Percentiles rank a stretch among this genome's conserved stretches.
Evolutionary conservation across 2,888 invertebrate species (phyloP).

Genomic region (Ctena decussata): DNA sequence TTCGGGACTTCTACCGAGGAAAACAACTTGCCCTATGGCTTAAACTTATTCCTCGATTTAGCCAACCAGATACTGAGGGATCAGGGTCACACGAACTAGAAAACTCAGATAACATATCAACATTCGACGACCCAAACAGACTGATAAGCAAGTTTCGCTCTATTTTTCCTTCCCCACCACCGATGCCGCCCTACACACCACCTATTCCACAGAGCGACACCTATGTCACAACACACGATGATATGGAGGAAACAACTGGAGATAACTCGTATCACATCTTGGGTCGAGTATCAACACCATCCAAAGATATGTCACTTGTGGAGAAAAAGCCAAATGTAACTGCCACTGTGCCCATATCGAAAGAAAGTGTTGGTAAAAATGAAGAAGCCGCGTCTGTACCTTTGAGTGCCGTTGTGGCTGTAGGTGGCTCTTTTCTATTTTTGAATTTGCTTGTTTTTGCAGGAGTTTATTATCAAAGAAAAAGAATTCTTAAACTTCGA

Average conservation of each 20-base stretch:
- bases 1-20: constrained; percentile 97
- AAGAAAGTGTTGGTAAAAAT: constrained; percentile 6
- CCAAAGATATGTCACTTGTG: neutral
- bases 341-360: neutral
- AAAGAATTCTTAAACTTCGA: constrained; percentile 80
- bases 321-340: neutral
- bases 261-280: neutral
- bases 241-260: constrained; percentile 11
- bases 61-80: constrained; percentile 94
- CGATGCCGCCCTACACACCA: constrained; percentile 73
- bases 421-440: constrained; percentile 96
- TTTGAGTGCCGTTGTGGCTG: constrained; percentile 91
- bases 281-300: neutral
- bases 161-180: constrained; percentile 81
- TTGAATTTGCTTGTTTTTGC: constrained; percentile 97
- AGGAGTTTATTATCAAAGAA: constrained; percentile 95
- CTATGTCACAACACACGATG: constrained; percentile 9
- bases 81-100: constrained; percentile 93
- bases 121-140: constrained; percentile 94
- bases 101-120: constrained; percentile 93
- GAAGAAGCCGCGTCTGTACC: constrained; percentile 71
- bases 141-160: constrained; percentile 87
- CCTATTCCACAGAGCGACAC: constrained; percentile 43
- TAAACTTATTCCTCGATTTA: constrained; percentile 95
- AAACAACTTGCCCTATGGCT: constrained; percentile 98